Evolutionary conservation across 2,797 vertebrate genomes (phyloP), one percentile per base, ranked within the genome.

Genomic region (Halcyon smyrnensis): DNA sequence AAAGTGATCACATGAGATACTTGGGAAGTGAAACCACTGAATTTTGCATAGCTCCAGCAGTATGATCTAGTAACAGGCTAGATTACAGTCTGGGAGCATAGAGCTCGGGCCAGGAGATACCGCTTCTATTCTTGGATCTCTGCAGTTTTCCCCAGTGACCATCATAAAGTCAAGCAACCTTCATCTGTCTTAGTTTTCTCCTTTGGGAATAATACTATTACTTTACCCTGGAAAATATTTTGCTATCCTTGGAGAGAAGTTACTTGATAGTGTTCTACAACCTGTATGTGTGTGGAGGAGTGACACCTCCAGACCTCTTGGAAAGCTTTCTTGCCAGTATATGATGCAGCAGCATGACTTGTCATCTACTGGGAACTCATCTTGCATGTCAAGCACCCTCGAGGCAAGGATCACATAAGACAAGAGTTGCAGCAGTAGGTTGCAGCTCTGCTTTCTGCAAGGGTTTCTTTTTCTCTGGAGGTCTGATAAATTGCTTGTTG

Each of bases 11-110:
- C 46, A 86, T 67, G 84, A 91, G 68, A 64, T 69, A 60, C 50
- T 81, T 88, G 73, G 82, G 84, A 92, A 94, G 36, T 60, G 74
- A 95, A 95, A 93, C 63, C 80, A 90, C 85, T 91, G 63, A 90
- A 94, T 93, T 95, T 88, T 96, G 80, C 87, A 70, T 67, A 91
- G 80, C 63, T 94, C 59, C 51, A 88, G 36, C 54, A 60, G 51
- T 28, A 43, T 69, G 74, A 88, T 84, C 69, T 73, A 69, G 69
- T 90, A 88, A 79, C 70, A 80, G 74, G 32, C 63, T 88, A 74
- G 77, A 50, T 92, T 91, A 89, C 73, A 95, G 43, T 32, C 57
- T 88, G 65, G 60, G 57, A 70, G 10, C 41, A 45, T 34, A 25
- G 0, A 0, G 37, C n/a, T 30, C 25, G 19, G 74, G 36, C 73